A percentile compares a stretch with the other conserved stretches of the same genome.
Conservation (phyloP, 2,113 vertebrate species). For the Gobius niger region DNA sequence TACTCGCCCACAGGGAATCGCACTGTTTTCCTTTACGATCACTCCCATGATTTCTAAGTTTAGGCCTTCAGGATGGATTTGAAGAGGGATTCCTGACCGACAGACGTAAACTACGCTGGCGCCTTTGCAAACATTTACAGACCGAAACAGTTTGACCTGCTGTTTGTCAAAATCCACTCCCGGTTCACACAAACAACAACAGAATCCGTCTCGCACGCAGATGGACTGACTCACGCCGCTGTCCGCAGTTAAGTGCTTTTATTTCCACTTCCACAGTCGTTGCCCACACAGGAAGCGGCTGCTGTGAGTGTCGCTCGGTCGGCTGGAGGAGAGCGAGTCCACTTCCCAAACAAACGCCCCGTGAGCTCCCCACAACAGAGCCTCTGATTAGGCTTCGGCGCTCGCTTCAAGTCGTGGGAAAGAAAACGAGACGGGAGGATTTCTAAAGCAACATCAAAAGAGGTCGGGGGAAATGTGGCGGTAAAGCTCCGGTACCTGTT, state of each 20-base stretch:
- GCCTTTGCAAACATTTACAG: too few relatives aligned
- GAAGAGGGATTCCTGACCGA: background rate
- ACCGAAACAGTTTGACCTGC: too few relatives aligned
- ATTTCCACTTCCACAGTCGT: background rate
- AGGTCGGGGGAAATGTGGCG: too few relatives aligned
- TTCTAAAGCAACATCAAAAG: too few relatives aligned
- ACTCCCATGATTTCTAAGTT: conserved; percentile 53
- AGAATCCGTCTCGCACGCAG: too few relatives aligned
- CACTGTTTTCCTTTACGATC: conserved; percentile 52
- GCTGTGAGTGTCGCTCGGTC: too few relatives aligned
- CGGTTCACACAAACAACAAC: too few relatives aligned
- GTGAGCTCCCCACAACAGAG: conserved; percentile 2
- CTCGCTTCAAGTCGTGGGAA: conserved; percentile 51
- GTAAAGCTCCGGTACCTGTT: too few relatives aligned
- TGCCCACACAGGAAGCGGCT: conserved; percentile 29
- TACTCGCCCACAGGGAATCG: conserved; percentile 39
- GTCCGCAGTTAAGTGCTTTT: background rate
- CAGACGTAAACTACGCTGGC: background rate
- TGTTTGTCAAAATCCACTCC: too few relatives aligned
- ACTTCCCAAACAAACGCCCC: conserved; percentile 37
- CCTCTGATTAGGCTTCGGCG: conserved; percentile 41
- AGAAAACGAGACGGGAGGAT: background rate
- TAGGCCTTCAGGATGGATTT: conserved; percentile 25
- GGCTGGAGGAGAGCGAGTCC: too few relatives aligned
- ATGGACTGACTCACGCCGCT: too few relatives aligned